Base-by-base conservation (phyloP, 2,113 vertebrate genomes). In the Python bivittatus region DNA sequence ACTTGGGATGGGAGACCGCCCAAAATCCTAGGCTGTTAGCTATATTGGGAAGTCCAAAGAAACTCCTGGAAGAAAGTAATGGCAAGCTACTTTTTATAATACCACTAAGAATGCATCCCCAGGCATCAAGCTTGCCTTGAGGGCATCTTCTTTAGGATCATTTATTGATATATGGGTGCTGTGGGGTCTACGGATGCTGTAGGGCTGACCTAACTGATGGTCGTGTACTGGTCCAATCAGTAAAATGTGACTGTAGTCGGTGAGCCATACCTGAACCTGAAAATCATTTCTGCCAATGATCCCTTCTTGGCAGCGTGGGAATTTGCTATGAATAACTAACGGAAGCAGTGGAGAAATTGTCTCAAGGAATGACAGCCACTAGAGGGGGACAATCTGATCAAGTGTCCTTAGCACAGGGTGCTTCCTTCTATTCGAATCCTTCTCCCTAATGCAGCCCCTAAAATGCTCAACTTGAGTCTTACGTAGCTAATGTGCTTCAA, bases 401-500 rank as follows among this genome's bases (percentile, higher is more conserved):
- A 3, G 38, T 9, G 84, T 57, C 85, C 57, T 61, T 94, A 94
- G 90, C 33, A 38, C 3, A 48, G 58, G 8, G 25, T 87, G 42
- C 13, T 25, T 54, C n/a, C n/a, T n/a, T 2, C 61, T n/a, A 87
- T 86, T 48, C 27, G 9, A 64, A 6, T 0, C 23, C 61, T 89
- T 57, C 60, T 25, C 22, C 93, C 90, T 0, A 22, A 91, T 88
- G 44, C 33, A 86, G 93, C 84, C 84, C 1, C 54, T 7, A 3
- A 88, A 91, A 3, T 60, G 87, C 92, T 86, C 44, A 92, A 54
- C 90, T 94, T 93, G 92, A 94, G 93, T 94, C 93, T 93, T 88
- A 90, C 94, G 92, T 58, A 95, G 92, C 94, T 90, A 89, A 92
- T 48, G 92, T 84, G 95, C 95, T 95, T 93, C 93, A 92, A 93